Evolutionary conservation across 2,888 invertebrate species (phyloP).

Genomic region (Hirtodrosophila confusa): DNA sequence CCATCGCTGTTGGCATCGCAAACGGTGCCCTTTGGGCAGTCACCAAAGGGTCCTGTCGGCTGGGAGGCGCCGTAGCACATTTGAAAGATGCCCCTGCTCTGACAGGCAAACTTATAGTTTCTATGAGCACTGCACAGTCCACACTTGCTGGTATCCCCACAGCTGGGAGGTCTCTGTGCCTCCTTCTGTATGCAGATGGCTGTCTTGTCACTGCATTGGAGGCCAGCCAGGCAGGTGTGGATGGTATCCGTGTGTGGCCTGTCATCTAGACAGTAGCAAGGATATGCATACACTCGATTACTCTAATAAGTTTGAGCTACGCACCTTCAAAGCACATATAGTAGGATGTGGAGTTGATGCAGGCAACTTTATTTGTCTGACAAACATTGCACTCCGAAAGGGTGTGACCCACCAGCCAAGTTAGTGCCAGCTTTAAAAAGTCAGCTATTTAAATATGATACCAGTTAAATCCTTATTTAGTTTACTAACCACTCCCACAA

Average conservation of each 20-base stretch:
- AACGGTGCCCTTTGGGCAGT: constrained; percentile 71
- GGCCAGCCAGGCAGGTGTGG: constrained; percentile 77
- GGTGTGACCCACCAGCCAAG: constrained; percentile 21
- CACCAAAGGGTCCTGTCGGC: constrained; percentile 70
- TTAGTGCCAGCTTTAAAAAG: constrained; percentile 33
- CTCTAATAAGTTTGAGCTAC: constrained; percentile 2
- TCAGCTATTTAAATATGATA: neutral
- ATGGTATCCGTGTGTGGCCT: constrained; percentile 64
- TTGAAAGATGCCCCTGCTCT: constrained; percentile 73
- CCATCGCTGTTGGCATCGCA: constrained; percentile 73
- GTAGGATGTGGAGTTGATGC: constrained; percentile 81
- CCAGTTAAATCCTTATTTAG: neutral
- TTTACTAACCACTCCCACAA: constrained; percentile 30
- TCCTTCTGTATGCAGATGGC: constrained; percentile 79
- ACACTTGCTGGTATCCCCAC: constrained; percentile 80
- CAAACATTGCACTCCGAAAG: constrained; percentile 76
- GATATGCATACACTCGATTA: neutral
- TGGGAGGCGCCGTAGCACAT: constrained; percentile 80
- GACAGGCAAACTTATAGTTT: constrained; percentile 79
- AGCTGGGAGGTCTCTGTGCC: constrained; percentile 70
- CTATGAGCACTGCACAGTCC: constrained; percentile 80
- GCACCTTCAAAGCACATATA: constrained; percentile 80
- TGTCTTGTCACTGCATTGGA: constrained; percentile 72
- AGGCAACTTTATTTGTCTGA: constrained; percentile 78
- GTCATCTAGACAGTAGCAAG: constrained; percentile 45